Evolutionary conservation across 2,113 vertebrate genomes (phyloP).

Genomic region (Ictidomys tridecemlineatus): DNA sequence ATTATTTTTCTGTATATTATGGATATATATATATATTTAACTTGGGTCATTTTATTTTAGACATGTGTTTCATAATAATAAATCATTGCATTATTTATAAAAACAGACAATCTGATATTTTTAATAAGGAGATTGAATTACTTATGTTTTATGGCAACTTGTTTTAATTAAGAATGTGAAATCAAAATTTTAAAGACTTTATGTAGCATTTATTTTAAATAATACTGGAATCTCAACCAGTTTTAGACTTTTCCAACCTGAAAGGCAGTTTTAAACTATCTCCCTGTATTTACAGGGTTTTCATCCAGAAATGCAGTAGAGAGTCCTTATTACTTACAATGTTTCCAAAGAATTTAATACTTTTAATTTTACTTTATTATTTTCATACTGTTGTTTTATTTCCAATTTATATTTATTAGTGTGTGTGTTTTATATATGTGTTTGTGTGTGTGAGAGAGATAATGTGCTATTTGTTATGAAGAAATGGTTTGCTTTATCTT

Average conservation of each 20-base stretch:
- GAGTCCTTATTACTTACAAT: neutral
- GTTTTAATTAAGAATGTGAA: too few species aligned
- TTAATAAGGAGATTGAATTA: too few species aligned
- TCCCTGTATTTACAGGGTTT: too few species aligned
- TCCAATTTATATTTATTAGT: neutral
- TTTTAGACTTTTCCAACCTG: too few species aligned
- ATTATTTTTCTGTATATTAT: neutral
- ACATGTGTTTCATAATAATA: too few species aligned
- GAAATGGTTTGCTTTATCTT: slow-evolving; percentile 34
- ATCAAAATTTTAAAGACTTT: too few species aligned
- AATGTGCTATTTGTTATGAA: too few species aligned
- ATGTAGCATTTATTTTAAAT: too few species aligned
- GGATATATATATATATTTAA: neutral
- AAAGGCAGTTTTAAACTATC: too few species aligned
- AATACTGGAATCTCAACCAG: too few species aligned
- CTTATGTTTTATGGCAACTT: neutral
- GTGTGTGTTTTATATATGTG: neutral
- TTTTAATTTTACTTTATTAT: slow-evolving; percentile 42
- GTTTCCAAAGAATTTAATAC: neutral
- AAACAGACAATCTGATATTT: too few species aligned
- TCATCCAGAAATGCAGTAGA: neutral
- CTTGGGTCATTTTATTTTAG: neutral
- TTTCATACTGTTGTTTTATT: neutral
- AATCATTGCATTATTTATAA: too few species aligned
- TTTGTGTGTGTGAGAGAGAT: neutral